Percentiles rank a stretch among this genome's conserved stretches.
phyloP scores from a whole-genome alignment of 2,113 vertebrate species.

The Pseudolaguvia tuberculata region DNA sequence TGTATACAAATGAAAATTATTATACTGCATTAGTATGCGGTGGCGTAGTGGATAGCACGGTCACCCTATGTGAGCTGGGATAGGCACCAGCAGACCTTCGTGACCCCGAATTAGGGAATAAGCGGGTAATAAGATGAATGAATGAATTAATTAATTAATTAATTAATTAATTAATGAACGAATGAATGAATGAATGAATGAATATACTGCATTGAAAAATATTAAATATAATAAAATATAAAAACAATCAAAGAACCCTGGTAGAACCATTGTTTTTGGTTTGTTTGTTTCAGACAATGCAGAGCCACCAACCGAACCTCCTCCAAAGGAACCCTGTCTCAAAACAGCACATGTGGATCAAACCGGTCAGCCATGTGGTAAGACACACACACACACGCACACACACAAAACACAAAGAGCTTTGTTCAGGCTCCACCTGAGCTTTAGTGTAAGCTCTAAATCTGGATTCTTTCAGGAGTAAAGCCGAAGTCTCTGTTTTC shows the following conservation, averaged over 20 bases:
- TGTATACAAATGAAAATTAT: too few relatives aligned
- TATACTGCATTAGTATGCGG: too few relatives aligned
- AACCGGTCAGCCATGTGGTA: conserved; percentile 49
- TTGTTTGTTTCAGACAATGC: conserved; percentile 51
- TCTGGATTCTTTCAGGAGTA: background rate
- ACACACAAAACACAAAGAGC: conserved; percentile 8
- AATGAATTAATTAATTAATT: too few relatives aligned
- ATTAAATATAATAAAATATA: too few relatives aligned
- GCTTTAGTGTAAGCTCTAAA: background rate
- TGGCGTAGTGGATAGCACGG: too few relatives aligned
- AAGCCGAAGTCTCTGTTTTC: background rate
- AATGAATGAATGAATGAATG: background rate
- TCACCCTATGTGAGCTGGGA: too few relatives aligned
- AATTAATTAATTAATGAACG: too few relatives aligned
- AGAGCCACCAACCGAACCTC: conserved; percentile 41
- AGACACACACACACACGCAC: conserved; percentile 6
- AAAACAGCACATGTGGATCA: conserved; percentile 38
- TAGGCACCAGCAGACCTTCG: too few relatives aligned
- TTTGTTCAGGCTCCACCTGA: background rate
- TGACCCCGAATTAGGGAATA: too few relatives aligned
- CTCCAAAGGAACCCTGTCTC: conserved; percentile 41
- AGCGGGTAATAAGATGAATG: too few relatives aligned
- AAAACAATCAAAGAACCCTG: background rate
- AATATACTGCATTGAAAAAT: too few relatives aligned
- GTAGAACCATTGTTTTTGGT: background rate